Evolutionary conservation across 2,888 invertebrate species (phyloP).

Genomic region (Tachina lurida): DNA sequence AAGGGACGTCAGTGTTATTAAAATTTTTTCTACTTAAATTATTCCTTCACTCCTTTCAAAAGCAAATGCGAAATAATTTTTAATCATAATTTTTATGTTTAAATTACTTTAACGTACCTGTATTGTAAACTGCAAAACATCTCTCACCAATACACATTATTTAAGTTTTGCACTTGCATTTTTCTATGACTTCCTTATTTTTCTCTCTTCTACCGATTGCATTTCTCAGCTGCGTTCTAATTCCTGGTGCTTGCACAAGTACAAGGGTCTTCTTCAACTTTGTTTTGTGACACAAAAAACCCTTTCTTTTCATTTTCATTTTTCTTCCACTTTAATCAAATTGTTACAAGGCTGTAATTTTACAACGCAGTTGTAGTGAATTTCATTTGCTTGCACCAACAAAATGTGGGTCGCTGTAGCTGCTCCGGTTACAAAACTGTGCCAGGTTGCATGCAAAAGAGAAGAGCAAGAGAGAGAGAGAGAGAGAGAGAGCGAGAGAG

Average conservation of each 20-base stretch:
- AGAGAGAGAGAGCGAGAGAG: background rate
- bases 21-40: background rate
- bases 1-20: no score
- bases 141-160: background rate
- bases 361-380: slow-evolving; percentile 65
- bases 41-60: background rate
- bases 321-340: slow-evolving; percentile 55
- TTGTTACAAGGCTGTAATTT: slow-evolving; percentile 67
- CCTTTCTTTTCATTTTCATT: slow-evolving; percentile 20
- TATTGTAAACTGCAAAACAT: background rate
- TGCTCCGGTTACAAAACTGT: slow-evolving; percentile 8
- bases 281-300: slow-evolving; percentile 38
- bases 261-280: slow-evolving; percentile 3
- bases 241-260: slow-evolving; percentile 13
- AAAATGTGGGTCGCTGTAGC: slow-evolving; percentile 46
- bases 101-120: background rate
- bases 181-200: background rate
- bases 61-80: background rate
- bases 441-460: background rate
- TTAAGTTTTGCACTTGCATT: background rate
- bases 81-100: background rate
- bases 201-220: background rate
- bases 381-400: slow-evolving; percentile 11
- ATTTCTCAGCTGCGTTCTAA: background rate
- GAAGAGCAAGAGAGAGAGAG: background rate